Evolutionary conservation across 2,888 invertebrate genomes (phyloP).

Genomic region (Melieria omissa): DNA sequence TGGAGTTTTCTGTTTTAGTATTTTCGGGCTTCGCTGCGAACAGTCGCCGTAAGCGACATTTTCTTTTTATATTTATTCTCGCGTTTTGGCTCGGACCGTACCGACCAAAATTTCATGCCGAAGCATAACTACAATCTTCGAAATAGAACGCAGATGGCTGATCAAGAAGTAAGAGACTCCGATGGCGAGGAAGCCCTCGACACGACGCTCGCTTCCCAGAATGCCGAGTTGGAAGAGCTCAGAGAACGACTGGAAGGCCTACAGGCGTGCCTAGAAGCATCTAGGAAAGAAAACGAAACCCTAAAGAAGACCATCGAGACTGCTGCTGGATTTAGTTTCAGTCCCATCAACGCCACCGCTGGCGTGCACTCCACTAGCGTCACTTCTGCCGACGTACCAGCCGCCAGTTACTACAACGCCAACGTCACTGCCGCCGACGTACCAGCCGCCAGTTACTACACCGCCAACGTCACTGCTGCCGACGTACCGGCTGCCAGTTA

Average conservation of each 20-base stretch:
- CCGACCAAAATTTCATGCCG: background rate
- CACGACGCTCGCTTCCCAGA: background rate
- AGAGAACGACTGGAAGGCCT: background rate
- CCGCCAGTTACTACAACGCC: too few species aligned
- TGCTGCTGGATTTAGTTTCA: too few species aligned
- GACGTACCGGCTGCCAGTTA: background rate
- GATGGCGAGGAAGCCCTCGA: background rate
- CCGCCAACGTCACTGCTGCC: constrained; percentile 2
- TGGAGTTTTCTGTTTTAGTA: too few species aligned
- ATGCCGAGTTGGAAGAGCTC: background rate
- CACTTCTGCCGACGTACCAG: too few species aligned
- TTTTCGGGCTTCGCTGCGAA: too few species aligned
- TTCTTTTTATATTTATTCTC: constrained; percentile 9
- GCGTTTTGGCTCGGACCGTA: background rate
- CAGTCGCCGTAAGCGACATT: background rate
- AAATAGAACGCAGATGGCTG: background rate
- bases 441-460: background rate
- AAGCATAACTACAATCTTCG: background rate
- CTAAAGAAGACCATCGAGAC: background rate
- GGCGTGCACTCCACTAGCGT: background rate
- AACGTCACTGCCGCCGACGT: background rate
- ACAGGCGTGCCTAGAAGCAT: constrained; percentile 1
- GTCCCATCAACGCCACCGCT: background rate
- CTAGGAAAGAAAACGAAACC: background rate
- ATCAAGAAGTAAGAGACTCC: background rate